Percentiles rank a stretch among this genome's conserved stretches.
phyloP scores from a whole-genome alignment of 2,888 invertebrate genomes.

The Mellilla xanthometata region DNA sequence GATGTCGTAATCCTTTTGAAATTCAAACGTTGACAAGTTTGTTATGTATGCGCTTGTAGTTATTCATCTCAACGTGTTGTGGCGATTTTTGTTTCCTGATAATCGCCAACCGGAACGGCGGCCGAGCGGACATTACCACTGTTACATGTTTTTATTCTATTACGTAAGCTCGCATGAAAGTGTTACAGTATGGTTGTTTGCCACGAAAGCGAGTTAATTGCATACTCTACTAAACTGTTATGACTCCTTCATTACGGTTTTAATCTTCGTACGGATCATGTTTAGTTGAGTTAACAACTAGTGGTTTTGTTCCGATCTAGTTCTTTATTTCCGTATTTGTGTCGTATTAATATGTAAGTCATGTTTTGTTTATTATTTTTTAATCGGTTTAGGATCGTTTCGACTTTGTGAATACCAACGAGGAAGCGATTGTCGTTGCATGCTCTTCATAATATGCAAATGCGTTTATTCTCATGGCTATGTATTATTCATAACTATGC shows the following conservation, averaged over 20 bases:
- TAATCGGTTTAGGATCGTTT: slow-evolving; percentile 14
- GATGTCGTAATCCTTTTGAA: slow-evolving; percentile 12
- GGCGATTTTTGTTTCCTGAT: slow-evolving; percentile 44
- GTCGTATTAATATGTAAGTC: slow-evolving; percentile 4
- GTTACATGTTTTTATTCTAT: slow-evolving; percentile 40
- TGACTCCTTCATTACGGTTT: slow-evolving; percentile 34
- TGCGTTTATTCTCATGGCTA: slow-evolving; percentile 16
- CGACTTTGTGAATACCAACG: slow-evolving; percentile 13
- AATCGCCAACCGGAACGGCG: slow-evolving; percentile 44
- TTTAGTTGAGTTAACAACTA: slow-evolving; percentile 6
- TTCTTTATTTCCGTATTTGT: slow-evolving; percentile 5
- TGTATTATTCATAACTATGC: slow-evolving; percentile 18
- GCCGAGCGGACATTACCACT: slow-evolving; percentile 40
- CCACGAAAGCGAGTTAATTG: slow-evolving; percentile 72
- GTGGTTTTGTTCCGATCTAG: slow-evolving; percentile 2
- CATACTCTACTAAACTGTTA: slow-evolving; percentile 37
- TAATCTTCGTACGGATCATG: slow-evolving; percentile 20
- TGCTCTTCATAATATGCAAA: slow-evolving; percentile 23
- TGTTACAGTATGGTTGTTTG: slow-evolving; percentile 54
- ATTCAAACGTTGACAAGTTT: slow-evolving; percentile 17
- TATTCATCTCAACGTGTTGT: slow-evolving; percentile 16
- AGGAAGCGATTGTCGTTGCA: slow-evolving; percentile 19
- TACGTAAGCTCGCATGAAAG: slow-evolving; percentile 55
- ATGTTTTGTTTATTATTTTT: slow-evolving; percentile 19
- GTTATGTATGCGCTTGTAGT: slow-evolving; percentile 2